phyloP scores from a whole-genome alignment of 2,797 vertebrate species.

The Knipowitschia caucasica region DNA sequence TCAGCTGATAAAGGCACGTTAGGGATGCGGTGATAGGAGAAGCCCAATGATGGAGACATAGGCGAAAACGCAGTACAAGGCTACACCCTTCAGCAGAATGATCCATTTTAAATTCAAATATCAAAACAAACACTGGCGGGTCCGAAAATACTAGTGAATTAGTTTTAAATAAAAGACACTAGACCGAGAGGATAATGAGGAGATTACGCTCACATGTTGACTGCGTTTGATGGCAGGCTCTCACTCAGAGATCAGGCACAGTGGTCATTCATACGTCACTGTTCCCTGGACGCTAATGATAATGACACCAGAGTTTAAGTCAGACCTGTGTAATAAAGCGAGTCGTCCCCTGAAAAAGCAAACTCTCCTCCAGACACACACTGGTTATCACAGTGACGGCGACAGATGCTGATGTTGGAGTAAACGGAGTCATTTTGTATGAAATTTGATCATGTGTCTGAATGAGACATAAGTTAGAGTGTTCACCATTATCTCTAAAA shows the following conservation, averaged over 20 bases:
- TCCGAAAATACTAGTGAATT: conserved; percentile 1
- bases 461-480: not conserved
- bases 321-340: too few relatives aligned
- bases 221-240: conserved; percentile 12
- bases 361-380: conserved; percentile 10
- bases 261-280: too few relatives aligned
- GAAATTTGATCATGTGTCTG: not conserved
- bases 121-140: not conserved
- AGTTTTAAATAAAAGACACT: not conserved
- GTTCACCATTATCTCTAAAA: not conserved
- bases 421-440: not conserved
- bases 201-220: not conserved
- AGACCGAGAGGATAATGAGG: not conserved
- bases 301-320: too few relatives aligned
- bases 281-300: too few relatives aligned
- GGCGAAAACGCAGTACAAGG: not conserved
- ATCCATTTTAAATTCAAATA: not conserved
- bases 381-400: conserved; percentile 4
- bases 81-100: not conserved
- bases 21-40: conserved; percentile 28
- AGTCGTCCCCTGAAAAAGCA: too few relatives aligned
- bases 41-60: not conserved
- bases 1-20: not conserved
- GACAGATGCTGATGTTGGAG: not conserved
- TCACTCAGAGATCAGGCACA: too few relatives aligned